Evolutionary conservation across 64 coral and sea anemone genomes (phyloP), one percentile per base, ranked within the genome.

Genomic region (Astreopora myriophthalma): DNA sequence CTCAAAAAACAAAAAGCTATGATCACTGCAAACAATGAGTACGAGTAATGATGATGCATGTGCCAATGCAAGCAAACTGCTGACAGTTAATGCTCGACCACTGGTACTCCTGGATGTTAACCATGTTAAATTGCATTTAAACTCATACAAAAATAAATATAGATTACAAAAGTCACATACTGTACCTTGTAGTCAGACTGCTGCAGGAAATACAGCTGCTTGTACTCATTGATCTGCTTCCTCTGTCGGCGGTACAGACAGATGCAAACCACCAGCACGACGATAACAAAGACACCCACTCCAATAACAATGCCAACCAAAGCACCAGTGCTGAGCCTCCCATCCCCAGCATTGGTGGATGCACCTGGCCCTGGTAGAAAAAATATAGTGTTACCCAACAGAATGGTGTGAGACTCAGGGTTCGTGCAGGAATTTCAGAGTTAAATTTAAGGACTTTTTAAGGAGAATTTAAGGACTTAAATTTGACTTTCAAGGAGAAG

Each of bases 151-250:
- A 5, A 55, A 19, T 55, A 55, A 13, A 13, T 13, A 68, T 20
- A 33, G 68, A 25, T 48, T 68, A 57, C 0, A 71, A 74, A 28
- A 14, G 28, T 34, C 4, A 1, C 28, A n/a, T 13, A 40, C 12
- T 22, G 16, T 85, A 96, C 95, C 95, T 96, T 76, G 60, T 96
- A 96, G 38, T 96, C 88, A 34, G 87, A 89, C 44, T 71, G 75
- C 70, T 92, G 67, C 73, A 93, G 82, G 48, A 96, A 94, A 65
- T 96, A 96, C 3, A 92, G 51, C 52, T 92, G 79, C 35, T 86
- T 85, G 48, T 96, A 96, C 9, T 90, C 63, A 28, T 96, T 69
- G n/a, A 96, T 94, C 86, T 96, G 87, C 57, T 74, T 93, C 48
- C 94, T 96, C 38, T 96, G 95, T 61, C 95, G 64, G 22, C 81